Base-by-base conservation (phyloP, 2,797 vertebrate genomes). In the Delichon dasypus region DNA sequence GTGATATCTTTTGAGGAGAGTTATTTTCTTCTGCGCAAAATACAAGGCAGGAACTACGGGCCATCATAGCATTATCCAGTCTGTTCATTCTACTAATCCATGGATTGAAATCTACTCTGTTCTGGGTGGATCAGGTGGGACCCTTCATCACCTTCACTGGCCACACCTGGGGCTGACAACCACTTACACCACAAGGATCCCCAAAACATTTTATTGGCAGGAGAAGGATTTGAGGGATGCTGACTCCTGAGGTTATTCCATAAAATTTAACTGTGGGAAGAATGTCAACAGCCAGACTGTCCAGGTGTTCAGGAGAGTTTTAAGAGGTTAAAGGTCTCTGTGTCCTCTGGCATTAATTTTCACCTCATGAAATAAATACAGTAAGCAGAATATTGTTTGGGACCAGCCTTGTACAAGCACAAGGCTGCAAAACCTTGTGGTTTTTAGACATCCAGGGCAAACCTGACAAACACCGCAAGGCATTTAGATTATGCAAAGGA, bases 21-120 rank as follows among this genome's bases (percentile, higher is more conserved):
- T 3, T 36, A n/a, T 60, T 70, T 30, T 47, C 3, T 36, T 54
- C 30, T 15, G 18, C 38, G 23, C 30, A 48, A 70, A 51, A 45
- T 0, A 1, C 4, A 57, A 57, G 18, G 20, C n/a, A 34, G 27
- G 26, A 55, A 25, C 17, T 77, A 19, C 34, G 0, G 11, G 16
- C 16, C 30, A 18, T 27, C 15, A 6, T 0, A 22, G 14, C 54
- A 18, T 40, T 72, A 17, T 8, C 8, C 34, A 65, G 18, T 21
- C 57, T 22, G 5, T 36, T 61, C 2, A 0, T 71, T 20, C 54
- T 23, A 13, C 32, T 38, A 14, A 47, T 29, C n/a, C 14, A 3
- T 17, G 40, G n/a, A 62, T 50, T 48, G 18, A 70, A 62, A 55
- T 21, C 34, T 51, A 3, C 23, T 53, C n/a, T 34, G 2, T 10